Conservation (phyloP, 2,113 vertebrate species). For the Agelaius phoeniceus region DNA sequence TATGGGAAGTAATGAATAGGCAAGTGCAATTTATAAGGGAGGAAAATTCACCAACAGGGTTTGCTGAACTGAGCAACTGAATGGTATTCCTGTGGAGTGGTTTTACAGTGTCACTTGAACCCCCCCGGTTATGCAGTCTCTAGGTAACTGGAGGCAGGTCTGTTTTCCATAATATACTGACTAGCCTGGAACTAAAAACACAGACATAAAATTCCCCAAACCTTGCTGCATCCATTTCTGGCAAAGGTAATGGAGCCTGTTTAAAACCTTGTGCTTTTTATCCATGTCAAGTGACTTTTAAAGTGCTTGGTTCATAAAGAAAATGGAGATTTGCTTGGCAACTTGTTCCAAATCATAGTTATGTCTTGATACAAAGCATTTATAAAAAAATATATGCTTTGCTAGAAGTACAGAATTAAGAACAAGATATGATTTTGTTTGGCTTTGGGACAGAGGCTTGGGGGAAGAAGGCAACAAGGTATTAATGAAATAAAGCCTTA, state of each 20-base stretch:
- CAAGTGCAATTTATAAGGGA: not conserved
- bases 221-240: not conserved
- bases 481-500: not conserved
- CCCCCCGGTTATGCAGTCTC: not conserved
- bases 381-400: not conserved
- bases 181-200: constrained; percentile 1
- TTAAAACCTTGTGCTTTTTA: constrained; percentile 1
- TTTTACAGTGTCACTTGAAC: constrained; percentile 28
- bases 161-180: constrained; percentile 45
- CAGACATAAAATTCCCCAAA: not conserved
- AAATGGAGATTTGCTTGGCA: not conserved
- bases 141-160: constrained; percentile 31
- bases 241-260: not conserved
- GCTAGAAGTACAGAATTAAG: not conserved
- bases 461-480: not conserved
- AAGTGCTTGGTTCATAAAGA: not conserved
- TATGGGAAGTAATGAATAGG: not conserved
- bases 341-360: not conserved
- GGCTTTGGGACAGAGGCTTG: not conserved
- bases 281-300: not conserved
- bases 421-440: constrained; percentile 11
- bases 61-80: not conserved
- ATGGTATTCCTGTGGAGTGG: not conserved
- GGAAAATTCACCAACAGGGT: not conserved
- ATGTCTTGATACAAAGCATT: not conserved